Evolutionary conservation across 2,797 vertebrate genomes (phyloP).

Genomic region (Crax fasciolata): DNA sequence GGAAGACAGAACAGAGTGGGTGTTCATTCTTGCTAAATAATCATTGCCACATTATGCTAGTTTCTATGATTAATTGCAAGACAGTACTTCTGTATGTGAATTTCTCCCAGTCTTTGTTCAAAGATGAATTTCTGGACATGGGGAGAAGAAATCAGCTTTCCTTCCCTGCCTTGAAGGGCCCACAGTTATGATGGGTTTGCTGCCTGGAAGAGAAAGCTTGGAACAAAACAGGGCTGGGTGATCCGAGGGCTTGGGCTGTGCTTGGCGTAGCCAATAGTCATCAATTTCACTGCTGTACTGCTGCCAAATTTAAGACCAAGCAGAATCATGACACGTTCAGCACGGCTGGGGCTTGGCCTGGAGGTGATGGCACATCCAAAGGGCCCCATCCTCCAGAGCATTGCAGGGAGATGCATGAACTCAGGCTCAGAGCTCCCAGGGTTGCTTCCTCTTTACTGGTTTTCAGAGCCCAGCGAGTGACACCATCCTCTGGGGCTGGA

Average conservation of each 20-base stretch:
- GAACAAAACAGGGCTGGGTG: neutral
- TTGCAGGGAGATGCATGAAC: neutral
- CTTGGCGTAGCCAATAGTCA: too few species aligned
- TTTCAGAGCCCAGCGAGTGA: neutral
- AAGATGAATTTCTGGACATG: neutral
- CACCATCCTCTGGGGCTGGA: neutral
- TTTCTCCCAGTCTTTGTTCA: neutral
- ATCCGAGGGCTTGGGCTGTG: neutral
- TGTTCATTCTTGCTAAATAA: neutral
- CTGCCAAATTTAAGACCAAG: neutral
- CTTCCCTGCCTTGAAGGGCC: neutral
- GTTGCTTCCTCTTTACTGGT: neutral
- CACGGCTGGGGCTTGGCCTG: neutral
- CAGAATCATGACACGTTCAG: neutral
- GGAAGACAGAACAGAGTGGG: neutral
- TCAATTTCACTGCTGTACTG: neutral
- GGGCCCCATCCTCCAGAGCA: neutral
- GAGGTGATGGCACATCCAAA: neutral
- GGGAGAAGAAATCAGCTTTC: neutral
- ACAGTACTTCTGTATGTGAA: neutral
- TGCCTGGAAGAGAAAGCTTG: neutral
- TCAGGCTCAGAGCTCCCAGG: neutral
- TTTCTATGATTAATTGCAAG: slow-evolving; percentile 9
- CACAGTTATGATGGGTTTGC: neutral
- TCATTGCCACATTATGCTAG: neutral